Evolutionary conservation across 2,113 vertebrate genomes (phyloP), one percentile per base, ranked within the genome.

Genomic region (Pollachius pollachius): DNA sequence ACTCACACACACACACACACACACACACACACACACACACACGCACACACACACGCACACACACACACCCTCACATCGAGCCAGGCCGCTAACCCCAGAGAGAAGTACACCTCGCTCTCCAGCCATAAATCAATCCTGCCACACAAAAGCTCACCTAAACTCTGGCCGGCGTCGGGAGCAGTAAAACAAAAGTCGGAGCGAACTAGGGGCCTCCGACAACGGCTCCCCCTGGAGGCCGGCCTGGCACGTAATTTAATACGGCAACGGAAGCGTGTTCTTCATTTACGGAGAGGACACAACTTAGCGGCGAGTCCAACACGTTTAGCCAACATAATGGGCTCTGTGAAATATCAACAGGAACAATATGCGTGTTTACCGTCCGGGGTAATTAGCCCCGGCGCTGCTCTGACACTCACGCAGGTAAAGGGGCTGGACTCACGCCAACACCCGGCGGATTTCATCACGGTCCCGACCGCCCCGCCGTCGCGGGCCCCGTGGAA

Each of bases 381-480:
- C 85, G 89, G 79, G 72, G 69, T 87, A 89, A 91, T 92, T 92
- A 91, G 84, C 70, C 70, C 64, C 79, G 83, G 84, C 84, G 85
- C 89, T 92, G 89, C 87, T 79, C 85, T 86, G 90, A 90, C 89
- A 87, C 87, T 80, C 84, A 79, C 67, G 15, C 87, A 92, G 91
- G 91, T 92, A 90, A 89, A 81, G 78, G 78, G 75, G 63, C 74
- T 86, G 82, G 83, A 72, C 18, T 3, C 5, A 3, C 63, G 83
- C 87, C 88, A 88, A 34, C 4, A 0, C 30, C 6, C 30, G 66
- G 71, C 78, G 71, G 80, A 84, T 88, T 86, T 90, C 85, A 89
- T 90, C 88, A 88, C 80, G 75, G 84, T 80, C 81, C 81, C 69
- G 71, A 48, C 8, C 41, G 12, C 72, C 64, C 37, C 34, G 69